Percentiles rank a stretch among this genome's conserved stretches.
phyloP scores from a whole-genome alignment of 1,140 invertebrate genomes.

The Asbolus verrucosus region DNA sequence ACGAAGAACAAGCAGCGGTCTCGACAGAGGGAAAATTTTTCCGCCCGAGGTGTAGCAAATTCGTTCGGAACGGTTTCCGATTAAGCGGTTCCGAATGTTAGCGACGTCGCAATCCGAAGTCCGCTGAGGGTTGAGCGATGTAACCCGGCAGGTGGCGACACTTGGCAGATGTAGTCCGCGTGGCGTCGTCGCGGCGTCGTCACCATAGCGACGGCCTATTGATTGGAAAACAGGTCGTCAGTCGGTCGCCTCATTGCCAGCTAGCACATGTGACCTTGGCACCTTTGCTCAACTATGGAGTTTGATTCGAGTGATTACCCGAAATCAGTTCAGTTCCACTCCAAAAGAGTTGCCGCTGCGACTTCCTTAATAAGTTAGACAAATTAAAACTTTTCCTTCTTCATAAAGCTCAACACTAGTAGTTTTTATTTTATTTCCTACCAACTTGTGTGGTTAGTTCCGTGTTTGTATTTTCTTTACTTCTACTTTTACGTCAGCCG shows the following conservation, averaged over 20 bases:
- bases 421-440: slow-evolving; percentile 37
- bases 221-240: slow-evolving; percentile 54
- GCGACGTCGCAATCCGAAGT: no score
- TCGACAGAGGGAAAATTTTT: neutral
- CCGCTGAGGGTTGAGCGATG: no score
- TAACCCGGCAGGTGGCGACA: slow-evolving; percentile 51
- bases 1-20: neutral
- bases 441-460: slow-evolving; percentile 28
- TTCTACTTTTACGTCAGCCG: slow-evolving; percentile 23
- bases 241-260: slow-evolving; percentile 50
- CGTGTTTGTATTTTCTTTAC: slow-evolving; percentile 34
- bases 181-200: slow-evolving; percentile 55
- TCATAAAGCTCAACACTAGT: slow-evolving; percentile 24
- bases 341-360: neutral
- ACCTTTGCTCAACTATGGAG: slow-evolving; percentile 25
- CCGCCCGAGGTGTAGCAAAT: no score
- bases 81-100: no score
- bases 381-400: no score
- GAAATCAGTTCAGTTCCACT: no score
- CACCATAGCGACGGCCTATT: slow-evolving; percentile 52
- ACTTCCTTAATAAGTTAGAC: no score
- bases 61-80: no score
- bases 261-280: slow-evolving; percentile 50
- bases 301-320: slow-evolving; percentile 17
- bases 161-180: slow-evolving; percentile 51